Evolutionary conservation across 2,888 invertebrate genomes (phyloP).

Genomic region (Schizotus pectinicornis): DNA sequence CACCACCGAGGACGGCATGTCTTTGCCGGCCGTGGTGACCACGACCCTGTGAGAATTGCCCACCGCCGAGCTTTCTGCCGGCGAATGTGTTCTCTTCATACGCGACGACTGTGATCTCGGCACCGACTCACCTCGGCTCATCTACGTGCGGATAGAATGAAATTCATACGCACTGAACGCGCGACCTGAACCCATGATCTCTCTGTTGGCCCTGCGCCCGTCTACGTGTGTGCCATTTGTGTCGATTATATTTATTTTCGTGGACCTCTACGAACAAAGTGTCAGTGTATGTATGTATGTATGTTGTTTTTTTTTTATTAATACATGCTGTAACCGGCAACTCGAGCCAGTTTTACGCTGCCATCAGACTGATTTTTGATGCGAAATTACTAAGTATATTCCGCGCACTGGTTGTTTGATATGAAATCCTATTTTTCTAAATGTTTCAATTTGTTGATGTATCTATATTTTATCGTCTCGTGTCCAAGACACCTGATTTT

Average conservation of each 20-base stretch:
- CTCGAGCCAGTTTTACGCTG: constrained; percentile 40
- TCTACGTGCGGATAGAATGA: constrained; percentile 57
- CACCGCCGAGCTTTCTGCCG: constrained; percentile 62
- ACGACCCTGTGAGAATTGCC: constrained; percentile 63
- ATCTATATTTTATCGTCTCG: constrained; percentile 54
- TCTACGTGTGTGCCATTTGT: constrained; percentile 41
- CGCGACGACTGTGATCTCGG: constrained; percentile 60
- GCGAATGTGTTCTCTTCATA: constrained; percentile 59
- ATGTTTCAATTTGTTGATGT: constrained; percentile 53
- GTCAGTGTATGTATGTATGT: constrained; percentile 29
- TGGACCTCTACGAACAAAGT: constrained; percentile 25
- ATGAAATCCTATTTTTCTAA: constrained; percentile 56
- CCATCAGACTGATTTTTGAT: constrained; percentile 46
- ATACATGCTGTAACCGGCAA: constrained; percentile 26
- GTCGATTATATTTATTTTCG: constrained; percentile 30
- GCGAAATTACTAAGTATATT: constrained; percentile 3
- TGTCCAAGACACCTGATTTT: constrained; percentile 45
- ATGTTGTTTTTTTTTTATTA: constrained; percentile 12
- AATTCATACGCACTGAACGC: constrained; percentile 32
- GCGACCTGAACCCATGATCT: constrained; percentile 45
- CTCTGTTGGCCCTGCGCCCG: constrained; percentile 42
- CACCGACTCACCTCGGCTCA: constrained; percentile 56
- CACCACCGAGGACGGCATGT: constrained; percentile 55
- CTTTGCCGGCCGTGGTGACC: constrained; percentile 57
- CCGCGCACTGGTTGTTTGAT: constrained; percentile 28